Percentiles rank a stretch among this genome's conserved stretches.
Conservation (phyloP, 2,888 invertebrate species). For the Herminia tarsipennalis region DNA sequence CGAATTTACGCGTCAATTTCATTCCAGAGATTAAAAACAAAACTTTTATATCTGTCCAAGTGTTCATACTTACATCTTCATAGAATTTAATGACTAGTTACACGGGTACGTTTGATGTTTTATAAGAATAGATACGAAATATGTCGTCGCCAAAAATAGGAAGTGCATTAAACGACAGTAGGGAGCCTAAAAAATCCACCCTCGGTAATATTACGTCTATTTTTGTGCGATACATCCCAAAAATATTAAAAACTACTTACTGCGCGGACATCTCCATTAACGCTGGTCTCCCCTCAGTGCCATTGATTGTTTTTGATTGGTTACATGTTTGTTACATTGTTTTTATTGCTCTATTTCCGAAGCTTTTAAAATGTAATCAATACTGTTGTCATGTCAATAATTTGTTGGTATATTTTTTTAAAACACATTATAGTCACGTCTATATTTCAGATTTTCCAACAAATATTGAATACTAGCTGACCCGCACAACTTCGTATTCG, state of each 20-base stretch:
- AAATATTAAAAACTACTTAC: conserved; percentile 84
- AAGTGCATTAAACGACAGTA: conserved; percentile 42
- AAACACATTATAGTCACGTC: not conserved
- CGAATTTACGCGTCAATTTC: no score
- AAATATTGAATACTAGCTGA: no score
- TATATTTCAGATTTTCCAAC: no score
- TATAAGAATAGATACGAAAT: conserved; percentile 22
- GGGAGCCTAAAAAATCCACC: conserved; percentile 58
- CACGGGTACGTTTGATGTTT: not conserved
- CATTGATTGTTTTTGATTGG: conserved; percentile 71
- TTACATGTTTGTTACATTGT: conserved; percentile 55
- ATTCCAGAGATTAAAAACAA: no score
- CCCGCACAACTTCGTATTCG: no score
- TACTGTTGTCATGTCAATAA: conserved; percentile 9
- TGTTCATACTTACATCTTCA: no score
- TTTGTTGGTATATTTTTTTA: not conserved
- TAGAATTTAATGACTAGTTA: not conserved
- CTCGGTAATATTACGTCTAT: conserved; percentile 66
- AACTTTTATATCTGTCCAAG: no score
- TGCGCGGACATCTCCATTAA: conserved; percentile 80
- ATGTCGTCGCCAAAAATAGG: conserved; percentile 40
- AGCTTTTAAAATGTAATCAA: conserved; percentile 38
- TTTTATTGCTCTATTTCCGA: conserved; percentile 39
- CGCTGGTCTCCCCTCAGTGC: conserved; percentile 59
- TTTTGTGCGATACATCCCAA: conserved; percentile 71